phyloP scores from a whole-genome alignment of 2,888 invertebrate species.

The Chrysolina haemoptera region DNA sequence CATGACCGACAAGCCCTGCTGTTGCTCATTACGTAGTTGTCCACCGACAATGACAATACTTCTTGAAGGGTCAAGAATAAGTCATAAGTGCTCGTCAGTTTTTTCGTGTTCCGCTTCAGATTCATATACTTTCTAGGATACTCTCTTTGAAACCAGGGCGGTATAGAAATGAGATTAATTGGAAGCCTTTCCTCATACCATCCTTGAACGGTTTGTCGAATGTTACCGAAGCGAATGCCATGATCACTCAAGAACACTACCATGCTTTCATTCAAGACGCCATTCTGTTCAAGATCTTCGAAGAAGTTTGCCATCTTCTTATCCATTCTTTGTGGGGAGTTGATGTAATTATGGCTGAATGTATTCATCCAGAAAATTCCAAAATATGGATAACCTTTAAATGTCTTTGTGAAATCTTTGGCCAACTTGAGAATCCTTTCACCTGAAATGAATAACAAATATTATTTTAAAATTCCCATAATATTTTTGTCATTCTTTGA shows the following conservation, averaged over 20 bases:
- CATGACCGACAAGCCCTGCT: constrained; percentile 78
- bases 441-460: constrained; percentile 69
- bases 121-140: constrained; percentile 74
- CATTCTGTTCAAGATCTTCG: constrained; percentile 73
- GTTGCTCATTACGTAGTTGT: constrained; percentile 57
- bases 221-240: constrained; percentile 83
- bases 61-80: constrained; percentile 82
- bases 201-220: constrained; percentile 78
- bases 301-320: constrained; percentile 75
- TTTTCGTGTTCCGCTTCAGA: constrained; percentile 76
- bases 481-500: no score
- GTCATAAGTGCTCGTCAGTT: constrained; percentile 84
- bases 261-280: constrained; percentile 78
- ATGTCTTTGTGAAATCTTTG: constrained; percentile 77
- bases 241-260: constrained; percentile 86
- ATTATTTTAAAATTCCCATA: no score
- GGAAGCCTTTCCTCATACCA: constrained; percentile 88
- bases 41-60: constrained; percentile 73
- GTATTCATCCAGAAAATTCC: constrained; percentile 87
- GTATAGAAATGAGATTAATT: constrained; percentile 80
- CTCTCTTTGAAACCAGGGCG: constrained; percentile 74
- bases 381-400: constrained; percentile 77
- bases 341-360: constrained; percentile 82
- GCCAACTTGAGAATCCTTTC: constrained; percentile 82
- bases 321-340: constrained; percentile 80